Base-by-base conservation (phyloP, 1,140 invertebrate genomes). In the Neotoxoptera formosana region DNA sequence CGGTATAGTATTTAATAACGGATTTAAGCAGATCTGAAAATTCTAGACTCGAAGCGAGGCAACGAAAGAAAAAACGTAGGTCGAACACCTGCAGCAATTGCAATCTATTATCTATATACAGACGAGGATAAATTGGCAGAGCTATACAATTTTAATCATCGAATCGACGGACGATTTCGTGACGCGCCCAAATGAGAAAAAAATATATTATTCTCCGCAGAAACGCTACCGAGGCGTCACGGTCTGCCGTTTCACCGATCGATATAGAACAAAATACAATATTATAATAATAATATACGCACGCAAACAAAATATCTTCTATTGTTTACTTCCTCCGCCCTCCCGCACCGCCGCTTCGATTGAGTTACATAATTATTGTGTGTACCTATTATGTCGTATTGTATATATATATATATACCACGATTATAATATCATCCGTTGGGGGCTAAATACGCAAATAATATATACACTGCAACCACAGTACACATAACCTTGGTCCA, bases 401-500 rank as follows among this genome's bases (percentile, higher is more conserved):
- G 0, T 90, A 17, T 89, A 89, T 36, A 48, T 6, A 7, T 89
- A 88, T 9, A 21, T 53, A 67, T 20, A 60, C 11, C 36, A 1
- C 34, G 25, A 56, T 30, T 36, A 60, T n/a, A n/a, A 76, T 41
- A 45, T 45, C 45, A 90, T 45, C 14, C 17, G 25, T 23, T 21
- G n/a, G 51, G 88, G 88, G 53, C 51, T 36, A 36, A 23, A 89
- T 48, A 87, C 45, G 11, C 30, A 87, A n/a, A 87, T 87, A 90
- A 34, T 41, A 41, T 45, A 60, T 9, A 56, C 36, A n/a, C n/a
- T n/a, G n/a, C n/a, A 51, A 20, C 88, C n/a, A 21, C 51, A 90
- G 56, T 47, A 51, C 48, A n/a, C 51, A 41, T 41, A 90, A 90
- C 88, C 89, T 90, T 90, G 89, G 45, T 67, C 89, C 36, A 90